Evolutionary conservation across 2,888 invertebrate genomes (phyloP).

Genomic region (Watsonalla binaria): DNA sequence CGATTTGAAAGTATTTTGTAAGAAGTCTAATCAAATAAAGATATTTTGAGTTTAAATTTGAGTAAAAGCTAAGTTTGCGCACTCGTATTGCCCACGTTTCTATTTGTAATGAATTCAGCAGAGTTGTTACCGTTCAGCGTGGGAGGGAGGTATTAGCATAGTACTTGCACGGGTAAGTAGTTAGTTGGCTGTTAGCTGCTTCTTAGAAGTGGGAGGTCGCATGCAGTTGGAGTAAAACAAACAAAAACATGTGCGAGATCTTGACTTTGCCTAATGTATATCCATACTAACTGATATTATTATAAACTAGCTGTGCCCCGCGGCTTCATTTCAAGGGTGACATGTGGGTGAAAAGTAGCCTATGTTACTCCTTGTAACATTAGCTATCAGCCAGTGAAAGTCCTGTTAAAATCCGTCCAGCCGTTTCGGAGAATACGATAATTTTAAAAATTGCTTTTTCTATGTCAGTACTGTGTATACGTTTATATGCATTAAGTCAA

Average conservation of each 20-base stretch:
- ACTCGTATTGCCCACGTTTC: slow-evolving; percentile 5
- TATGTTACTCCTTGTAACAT: not conserved
- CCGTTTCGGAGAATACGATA: not conserved
- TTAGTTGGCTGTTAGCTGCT: slow-evolving; percentile 18
- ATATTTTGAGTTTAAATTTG: too few species aligned
- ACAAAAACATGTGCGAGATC: not conserved
- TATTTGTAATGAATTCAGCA: slow-evolving; percentile 18
- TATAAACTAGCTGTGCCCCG: too few species aligned
- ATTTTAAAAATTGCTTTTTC: not conserved
- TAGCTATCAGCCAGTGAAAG: not conserved
- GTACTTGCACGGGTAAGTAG: slow-evolving; percentile 19
- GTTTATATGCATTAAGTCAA: not conserved
- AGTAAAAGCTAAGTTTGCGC: too few species aligned
- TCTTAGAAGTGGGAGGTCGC: not conserved
- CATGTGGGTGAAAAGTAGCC: too few species aligned
- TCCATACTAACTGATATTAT: not conserved
- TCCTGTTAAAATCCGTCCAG: not conserved
- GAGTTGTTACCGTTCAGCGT: slow-evolving; percentile 10
- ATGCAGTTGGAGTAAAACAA: not conserved
- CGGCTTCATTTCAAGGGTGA: not conserved
- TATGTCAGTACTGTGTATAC: too few species aligned
- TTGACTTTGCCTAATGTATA: not conserved
- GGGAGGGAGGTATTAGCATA: slow-evolving; percentile 34
- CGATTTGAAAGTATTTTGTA: too few species aligned
- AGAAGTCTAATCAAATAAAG: too few species aligned